Evolutionary conservation across 2,113 vertebrate genomes (phyloP).

Genomic region (Laterallus jamaicensis): DNA sequence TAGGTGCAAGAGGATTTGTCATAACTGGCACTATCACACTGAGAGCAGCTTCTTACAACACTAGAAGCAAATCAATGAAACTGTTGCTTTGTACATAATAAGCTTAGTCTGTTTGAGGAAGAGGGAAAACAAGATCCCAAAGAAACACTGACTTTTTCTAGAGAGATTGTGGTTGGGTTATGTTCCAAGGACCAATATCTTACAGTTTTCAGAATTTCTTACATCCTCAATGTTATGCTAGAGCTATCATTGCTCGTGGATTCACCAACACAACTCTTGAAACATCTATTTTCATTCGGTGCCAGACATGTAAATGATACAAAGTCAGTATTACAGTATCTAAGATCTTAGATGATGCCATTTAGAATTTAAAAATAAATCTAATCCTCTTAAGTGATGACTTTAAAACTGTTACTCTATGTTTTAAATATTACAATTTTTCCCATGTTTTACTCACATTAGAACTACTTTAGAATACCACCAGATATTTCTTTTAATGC

Average conservation of each 20-base stretch:
- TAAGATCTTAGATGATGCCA: background rate
- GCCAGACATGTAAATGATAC: background rate
- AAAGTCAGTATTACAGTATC: background rate
- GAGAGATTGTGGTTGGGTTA: background rate
- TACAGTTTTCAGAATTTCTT: background rate
- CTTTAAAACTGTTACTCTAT: background rate
- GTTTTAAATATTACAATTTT: background rate
- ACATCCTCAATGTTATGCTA: background rate
- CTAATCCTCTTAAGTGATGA: background rate
- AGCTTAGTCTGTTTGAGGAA: background rate
- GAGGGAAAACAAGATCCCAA: background rate
- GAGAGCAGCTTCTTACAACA: background rate
- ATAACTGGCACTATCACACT: background rate
- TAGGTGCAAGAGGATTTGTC: background rate
- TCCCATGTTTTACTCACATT: background rate
- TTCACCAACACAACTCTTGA: background rate
- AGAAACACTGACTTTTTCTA: background rate
- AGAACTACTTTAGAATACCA: background rate
- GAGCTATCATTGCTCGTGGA: background rate
- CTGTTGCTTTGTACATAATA: background rate
- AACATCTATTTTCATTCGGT: background rate
- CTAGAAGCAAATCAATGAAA: background rate
- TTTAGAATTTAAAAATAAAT: background rate
- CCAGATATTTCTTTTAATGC: background rate
- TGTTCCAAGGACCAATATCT: background rate